Percentiles rank a stretch among this genome's conserved stretches.
Conservation (phyloP, 2,888 invertebrate species). For the Lepidochitona cinerea region DNA sequence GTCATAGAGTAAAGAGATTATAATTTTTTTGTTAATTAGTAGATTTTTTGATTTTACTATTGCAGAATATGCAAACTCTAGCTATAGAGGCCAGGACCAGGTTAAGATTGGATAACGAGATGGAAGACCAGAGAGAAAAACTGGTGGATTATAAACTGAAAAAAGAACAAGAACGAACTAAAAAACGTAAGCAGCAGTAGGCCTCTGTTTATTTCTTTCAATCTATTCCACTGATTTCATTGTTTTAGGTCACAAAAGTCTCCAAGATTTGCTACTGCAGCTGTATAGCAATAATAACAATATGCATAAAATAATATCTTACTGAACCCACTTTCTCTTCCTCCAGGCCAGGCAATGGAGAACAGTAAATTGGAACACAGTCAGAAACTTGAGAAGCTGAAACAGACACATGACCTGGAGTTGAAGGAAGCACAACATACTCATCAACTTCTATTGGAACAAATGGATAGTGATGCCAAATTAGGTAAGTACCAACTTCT, state of each 20-base stretch:
- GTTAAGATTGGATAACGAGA: constrained; percentile 58
- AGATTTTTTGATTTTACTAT: too few species aligned
- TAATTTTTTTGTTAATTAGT: too few species aligned
- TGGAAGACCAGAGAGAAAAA: constrained; percentile 57
- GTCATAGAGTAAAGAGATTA: too few species aligned
- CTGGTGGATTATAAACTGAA: constrained; percentile 51
- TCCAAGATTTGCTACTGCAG: too few species aligned
- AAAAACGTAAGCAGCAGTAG: constrained; percentile 42
- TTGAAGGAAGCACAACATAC: constrained; percentile 39
- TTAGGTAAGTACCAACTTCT: too few species aligned
- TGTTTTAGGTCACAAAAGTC: too few species aligned
- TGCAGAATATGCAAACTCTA: constrained; percentile 62
- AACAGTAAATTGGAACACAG: constrained; percentile 44
- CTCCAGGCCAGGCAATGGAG: constrained; percentile 54
- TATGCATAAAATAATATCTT: too few species aligned
- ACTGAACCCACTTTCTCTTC: too few species aligned
- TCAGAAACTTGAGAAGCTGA: constrained; percentile 42
- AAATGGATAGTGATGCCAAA: constrained; percentile 35
- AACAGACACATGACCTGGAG: constrained; percentile 36
- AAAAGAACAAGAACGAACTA: constrained; percentile 54
- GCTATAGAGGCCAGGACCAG: constrained; percentile 63
- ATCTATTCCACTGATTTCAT: not conserved
- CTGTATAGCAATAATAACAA: too few species aligned
- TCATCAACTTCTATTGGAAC: constrained; percentile 34
- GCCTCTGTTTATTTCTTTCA: not conserved